phyloP scores from a whole-genome alignment of 1,140 invertebrate species.

The Euura lappo region DNA sequence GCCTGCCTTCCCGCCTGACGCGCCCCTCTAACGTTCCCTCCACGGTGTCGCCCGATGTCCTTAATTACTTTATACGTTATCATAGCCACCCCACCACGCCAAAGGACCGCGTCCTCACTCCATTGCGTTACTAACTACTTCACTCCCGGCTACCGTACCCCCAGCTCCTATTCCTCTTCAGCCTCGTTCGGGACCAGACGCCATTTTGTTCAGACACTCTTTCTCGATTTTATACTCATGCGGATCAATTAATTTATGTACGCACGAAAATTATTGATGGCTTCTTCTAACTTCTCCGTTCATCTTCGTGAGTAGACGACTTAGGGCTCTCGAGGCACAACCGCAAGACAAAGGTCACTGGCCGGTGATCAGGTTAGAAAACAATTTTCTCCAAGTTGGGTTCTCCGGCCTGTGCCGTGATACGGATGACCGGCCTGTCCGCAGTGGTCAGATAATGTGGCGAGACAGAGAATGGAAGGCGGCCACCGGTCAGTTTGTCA shows the following conservation, averaged over 20 bases:
- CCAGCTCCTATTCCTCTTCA: background rate
- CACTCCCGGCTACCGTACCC: slow-evolving; percentile 19
- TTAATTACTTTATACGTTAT: slow-evolving; percentile 64
- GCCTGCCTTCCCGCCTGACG: slow-evolving; percentile 28
- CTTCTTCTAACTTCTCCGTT: no score
- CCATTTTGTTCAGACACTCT: background rate
- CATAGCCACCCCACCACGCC: slow-evolving; percentile 40
- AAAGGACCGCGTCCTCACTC: slow-evolving; percentile 41
- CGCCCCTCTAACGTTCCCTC: slow-evolving; percentile 13
- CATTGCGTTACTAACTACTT: slow-evolving; percentile 26
- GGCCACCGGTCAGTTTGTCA: slow-evolving; percentile 55
- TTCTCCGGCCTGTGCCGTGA: background rate
- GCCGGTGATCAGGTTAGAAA: background rate
- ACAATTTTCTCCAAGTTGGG: background rate
- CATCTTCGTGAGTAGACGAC: no score
- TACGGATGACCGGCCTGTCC: slow-evolving; percentile 53
- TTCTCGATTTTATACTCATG: background rate
- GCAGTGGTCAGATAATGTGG: slow-evolving; percentile 56
- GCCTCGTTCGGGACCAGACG: background rate
- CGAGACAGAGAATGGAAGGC: slow-evolving; percentile 45
- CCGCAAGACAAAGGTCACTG: background rate
- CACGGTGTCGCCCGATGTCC: slow-evolving; percentile 58
- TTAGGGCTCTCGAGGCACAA: no score
- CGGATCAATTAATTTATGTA: background rate
- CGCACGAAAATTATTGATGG: no score